Conservation (phyloP, 2,888 invertebrate genomes). For the Bellardia pandia region DNA sequence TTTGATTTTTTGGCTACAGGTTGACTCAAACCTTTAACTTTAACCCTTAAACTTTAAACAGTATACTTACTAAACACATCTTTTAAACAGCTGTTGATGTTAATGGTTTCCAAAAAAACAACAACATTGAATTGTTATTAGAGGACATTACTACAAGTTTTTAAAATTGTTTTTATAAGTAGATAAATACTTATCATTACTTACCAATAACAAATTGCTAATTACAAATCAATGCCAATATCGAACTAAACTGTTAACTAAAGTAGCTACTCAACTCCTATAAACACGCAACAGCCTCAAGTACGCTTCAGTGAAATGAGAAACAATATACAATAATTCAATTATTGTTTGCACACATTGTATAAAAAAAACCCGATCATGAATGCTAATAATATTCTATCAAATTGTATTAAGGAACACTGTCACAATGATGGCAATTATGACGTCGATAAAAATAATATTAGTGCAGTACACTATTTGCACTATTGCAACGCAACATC, state of each 20-base stretch:
- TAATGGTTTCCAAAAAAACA: slow-evolving; percentile 37
- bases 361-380: slow-evolving; percentile 62
- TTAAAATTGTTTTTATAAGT: background rate
- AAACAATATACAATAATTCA: background rate
- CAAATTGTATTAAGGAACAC: slow-evolving; percentile 51
- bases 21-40: too few relatives aligned
- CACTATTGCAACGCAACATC: slow-evolving; percentile 59
- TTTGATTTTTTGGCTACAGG: too few relatives aligned
- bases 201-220: slow-evolving; percentile 8
- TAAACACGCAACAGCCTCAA: background rate
- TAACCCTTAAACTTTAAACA: background rate
- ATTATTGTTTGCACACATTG: background rate
- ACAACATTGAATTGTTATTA: background rate
- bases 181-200: background rate
- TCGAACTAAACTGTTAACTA: slow-evolving; percentile 10
- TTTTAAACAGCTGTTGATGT: slow-evolving; percentile 64
- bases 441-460: slow-evolving; percentile 40
- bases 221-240: background rate
- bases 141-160: background rate
- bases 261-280: background rate
- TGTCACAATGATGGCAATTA: slow-evolving; percentile 51
- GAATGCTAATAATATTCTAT: slow-evolving; percentile 53
- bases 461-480: slow-evolving; percentile 1
- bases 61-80: slow-evolving; percentile 42
- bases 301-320: background rate